Base-by-base conservation (phyloP, 2,113 vertebrate genomes). In the Hirundichthys speculiger region DNA sequence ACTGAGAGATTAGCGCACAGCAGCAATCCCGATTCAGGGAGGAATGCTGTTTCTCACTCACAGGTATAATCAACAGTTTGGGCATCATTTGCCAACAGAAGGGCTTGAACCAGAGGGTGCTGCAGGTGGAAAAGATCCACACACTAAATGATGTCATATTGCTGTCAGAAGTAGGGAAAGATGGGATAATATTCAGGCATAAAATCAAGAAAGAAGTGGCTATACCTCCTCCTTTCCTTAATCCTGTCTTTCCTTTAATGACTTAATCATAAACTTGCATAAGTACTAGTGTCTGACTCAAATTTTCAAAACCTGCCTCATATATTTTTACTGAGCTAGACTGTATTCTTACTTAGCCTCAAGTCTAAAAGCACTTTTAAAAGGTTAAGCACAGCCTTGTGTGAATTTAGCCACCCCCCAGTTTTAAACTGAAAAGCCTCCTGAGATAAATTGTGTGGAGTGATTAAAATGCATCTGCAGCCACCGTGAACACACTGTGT, bases 381-480 rank as follows among this genome's bases (percentile, higher is more conserved):
- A 79, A 76, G 1, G 54, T 50, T 73, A 55, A 81, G 68, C 64
- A 74, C 41, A 73, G 69, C 46, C 63, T 52, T 24, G 8, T 54
- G 72, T 78, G 58, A 51, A 70, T 78, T 56, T 72, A 56, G 39
- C 54, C 72, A 27, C n/a, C 42, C 59, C 73, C 56, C 11, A 41
- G 38, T 52, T 75, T 77, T 73, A 60, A 82, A 70, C 39, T 1
- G 5, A 64, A 62, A 60, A 75, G 66, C 60, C 68, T 64, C 4
- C 16, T n/a, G 42, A 73, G 67, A 66, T 73, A 73, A 79, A 77
- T 43, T 65, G 72, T 67, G 79, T 54, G 59, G 39, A 73, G 60
- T 79, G 69, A 84, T 88, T 84, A 81, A 79, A 82, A 85, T 85
- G 82, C 68, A 85, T 82, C 64, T 64, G 46, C 47, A 63, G 72